Base-by-base conservation (phyloP, 2,888 invertebrate genomes). In the Standfussiana lucernea region DNA sequence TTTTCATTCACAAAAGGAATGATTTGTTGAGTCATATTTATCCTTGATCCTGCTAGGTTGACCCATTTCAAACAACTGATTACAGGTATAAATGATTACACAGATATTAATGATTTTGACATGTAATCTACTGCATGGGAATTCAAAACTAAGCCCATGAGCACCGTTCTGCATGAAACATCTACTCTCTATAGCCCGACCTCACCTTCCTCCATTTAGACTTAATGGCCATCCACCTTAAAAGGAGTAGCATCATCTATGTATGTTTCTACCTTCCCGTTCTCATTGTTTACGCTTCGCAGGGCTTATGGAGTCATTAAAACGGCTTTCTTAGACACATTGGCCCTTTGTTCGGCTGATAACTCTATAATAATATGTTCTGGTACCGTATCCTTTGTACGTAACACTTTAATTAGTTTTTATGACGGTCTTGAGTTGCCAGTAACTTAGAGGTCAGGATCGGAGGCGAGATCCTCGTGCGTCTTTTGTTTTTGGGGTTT, bases 211-310 rank as follows among this genome's bases (percentile, higher is more conserved):
- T 18, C 47, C 35, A 79, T 79, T 47, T 61, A 72, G 28, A 53
- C 42, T 40, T 45, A 73, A 82, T 70, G 45, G 37, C 56, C 62
- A 40, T 82, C 72, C 59, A 59, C 80, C 83, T 40, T 66, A 72
- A 66, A 80, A 76, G 80, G 76, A 75, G 80, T 83, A 84, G 78
- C 85, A 82, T 86, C 83, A 87, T 77, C 86, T 88, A 86, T 82
- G 78, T 87, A 77, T 88, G 82, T 78, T 86, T 82, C 75, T 80
- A 88, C 89, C 90, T 92, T 92, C 88, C 91, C 89, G 82, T 86
- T 88, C 89, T 92, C 90, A 93, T 93, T 94, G 93, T 94, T 93
- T 91, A 92, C 92, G 92, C 90, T 89, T 88, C 89, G 88, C 70
- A 80, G 86, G 85, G 82, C 89, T 89, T 89, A 93, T 92, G 87